Evolutionary conservation across 2,797 vertebrate species (phyloP).

Genomic region (Gambelia wislizenii): DNA sequence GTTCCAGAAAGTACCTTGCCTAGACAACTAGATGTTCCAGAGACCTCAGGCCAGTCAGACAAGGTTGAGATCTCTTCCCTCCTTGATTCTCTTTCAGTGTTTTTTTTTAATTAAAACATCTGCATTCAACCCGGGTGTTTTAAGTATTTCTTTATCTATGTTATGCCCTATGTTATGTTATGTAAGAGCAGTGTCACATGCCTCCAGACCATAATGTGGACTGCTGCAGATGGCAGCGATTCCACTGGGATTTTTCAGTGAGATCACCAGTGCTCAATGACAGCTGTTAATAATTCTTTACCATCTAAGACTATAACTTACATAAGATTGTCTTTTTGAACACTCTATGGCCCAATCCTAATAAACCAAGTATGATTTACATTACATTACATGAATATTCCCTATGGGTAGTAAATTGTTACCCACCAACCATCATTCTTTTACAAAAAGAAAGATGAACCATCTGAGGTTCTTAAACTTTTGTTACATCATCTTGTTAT

Average conservation of each 20-base stretch:
- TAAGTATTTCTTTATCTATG: too few relatives aligned
- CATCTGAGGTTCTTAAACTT: conserved; percentile 22
- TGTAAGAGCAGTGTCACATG: background rate
- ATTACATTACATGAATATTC: conserved; percentile 21
- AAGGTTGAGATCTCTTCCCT: background rate
- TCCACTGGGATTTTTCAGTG: background rate
- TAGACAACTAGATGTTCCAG: background rate
- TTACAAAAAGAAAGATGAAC: conserved; percentile 53
- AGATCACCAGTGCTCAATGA: background rate
- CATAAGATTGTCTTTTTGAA: background rate
- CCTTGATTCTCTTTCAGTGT: background rate
- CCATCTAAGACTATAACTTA: background rate
- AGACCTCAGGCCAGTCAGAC: background rate
- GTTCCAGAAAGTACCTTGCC: background rate
- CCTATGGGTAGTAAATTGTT: conserved; percentile 36
- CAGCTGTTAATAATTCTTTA: background rate
- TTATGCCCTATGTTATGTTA: too few relatives aligned
- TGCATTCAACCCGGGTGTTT: too few relatives aligned
- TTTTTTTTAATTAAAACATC: too few relatives aligned
- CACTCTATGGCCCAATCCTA: background rate
- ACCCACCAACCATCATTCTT: conserved; percentile 54
- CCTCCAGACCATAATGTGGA: background rate
- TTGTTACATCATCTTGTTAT: too few relatives aligned
- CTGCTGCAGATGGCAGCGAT: background rate
- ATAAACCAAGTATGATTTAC: conserved; percentile 36